Conservation (phyloP, 2,797 vertebrate species). For the Erithacus rubecula region DNA sequence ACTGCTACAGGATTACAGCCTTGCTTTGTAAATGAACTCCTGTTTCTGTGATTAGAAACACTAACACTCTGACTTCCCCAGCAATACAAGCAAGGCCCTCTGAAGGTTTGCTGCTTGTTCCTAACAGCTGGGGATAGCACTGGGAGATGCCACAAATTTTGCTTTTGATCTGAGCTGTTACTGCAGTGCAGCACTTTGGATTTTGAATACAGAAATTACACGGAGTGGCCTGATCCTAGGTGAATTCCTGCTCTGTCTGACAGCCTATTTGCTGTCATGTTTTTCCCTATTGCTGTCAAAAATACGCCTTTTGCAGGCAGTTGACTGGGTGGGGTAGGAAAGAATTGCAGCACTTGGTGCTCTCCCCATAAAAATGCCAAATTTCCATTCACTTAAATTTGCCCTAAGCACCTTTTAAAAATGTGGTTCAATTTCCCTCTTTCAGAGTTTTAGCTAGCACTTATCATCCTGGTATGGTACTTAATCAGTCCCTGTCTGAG, state of each 20-base stretch:
- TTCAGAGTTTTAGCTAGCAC: background rate
- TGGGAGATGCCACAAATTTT: background rate
- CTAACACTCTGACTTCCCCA: background rate
- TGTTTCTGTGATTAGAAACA: background rate
- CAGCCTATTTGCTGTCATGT: background rate
- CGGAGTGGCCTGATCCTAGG: background rate
- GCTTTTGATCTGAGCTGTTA: background rate
- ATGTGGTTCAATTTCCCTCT: background rate
- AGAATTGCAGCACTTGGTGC: background rate
- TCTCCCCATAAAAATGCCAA: background rate
- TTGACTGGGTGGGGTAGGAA: background rate
- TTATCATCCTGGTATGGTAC: background rate
- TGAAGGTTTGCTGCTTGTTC: background rate
- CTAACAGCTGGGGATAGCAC: background rate
- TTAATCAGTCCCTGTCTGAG: conserved; percentile 19
- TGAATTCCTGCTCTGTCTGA: background rate
- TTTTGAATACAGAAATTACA: background rate
- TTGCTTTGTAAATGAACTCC: background rate
- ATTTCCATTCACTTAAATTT: background rate
- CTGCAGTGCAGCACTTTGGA: background rate
- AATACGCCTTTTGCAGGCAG: background rate
- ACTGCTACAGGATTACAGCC: background rate
- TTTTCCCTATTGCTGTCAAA: background rate
- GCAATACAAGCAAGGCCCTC: background rate
- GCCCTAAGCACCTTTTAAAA: background rate